A percentile compares a stretch with the other conserved stretches of the same genome.
Conservation (phyloP, 1,140 invertebrate genomes). For the Psix sp. region DNA sequence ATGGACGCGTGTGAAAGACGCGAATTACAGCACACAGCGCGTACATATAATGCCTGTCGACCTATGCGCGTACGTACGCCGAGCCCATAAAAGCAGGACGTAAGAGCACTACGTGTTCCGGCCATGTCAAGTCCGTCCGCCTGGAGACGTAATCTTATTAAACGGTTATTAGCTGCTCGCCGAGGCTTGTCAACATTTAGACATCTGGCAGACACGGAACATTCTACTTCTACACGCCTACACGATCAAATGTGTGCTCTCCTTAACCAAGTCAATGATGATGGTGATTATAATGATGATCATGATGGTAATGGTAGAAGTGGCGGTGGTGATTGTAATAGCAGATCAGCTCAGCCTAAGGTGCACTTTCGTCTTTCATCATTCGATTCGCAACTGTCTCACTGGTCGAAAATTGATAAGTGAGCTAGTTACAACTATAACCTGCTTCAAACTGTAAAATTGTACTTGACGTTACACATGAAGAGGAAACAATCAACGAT, state of each 20-base stretch:
- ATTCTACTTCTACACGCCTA: conserved; percentile 72
- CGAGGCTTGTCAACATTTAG: conserved; percentile 75
- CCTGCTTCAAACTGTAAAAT: conserved; percentile 1
- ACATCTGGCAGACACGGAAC: conserved; percentile 74
- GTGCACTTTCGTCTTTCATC: conserved; percentile 38
- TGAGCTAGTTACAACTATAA: not conserved
- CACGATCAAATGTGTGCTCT: conserved; percentile 64
- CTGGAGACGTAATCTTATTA: conserved; percentile 75
- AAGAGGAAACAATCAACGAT: too few species aligned
- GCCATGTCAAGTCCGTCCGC: conserved; percentile 70
- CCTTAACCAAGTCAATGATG: conserved; percentile 58
- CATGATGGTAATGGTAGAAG: conserved; percentile 41
- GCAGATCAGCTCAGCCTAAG: conserved; percentile 31
- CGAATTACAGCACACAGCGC: conserved; percentile 45
- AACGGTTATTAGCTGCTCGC: conserved; percentile 75
- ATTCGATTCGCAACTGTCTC: conserved; percentile 23
- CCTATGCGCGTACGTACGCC: conserved; percentile 60
- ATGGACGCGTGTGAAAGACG: conserved; percentile 55
- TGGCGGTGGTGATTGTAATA: conserved; percentile 43
- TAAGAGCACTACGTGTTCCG: conserved; percentile 69
- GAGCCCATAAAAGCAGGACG: conserved; percentile 68
- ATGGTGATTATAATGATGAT: conserved; percentile 53
- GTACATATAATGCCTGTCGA: conserved; percentile 57
- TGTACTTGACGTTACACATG: too few species aligned
- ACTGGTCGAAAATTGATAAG: conserved; percentile 8